phyloP scores from a whole-genome alignment of 1,140 invertebrate genomes.

The Drosophila oshimai region DNA sequence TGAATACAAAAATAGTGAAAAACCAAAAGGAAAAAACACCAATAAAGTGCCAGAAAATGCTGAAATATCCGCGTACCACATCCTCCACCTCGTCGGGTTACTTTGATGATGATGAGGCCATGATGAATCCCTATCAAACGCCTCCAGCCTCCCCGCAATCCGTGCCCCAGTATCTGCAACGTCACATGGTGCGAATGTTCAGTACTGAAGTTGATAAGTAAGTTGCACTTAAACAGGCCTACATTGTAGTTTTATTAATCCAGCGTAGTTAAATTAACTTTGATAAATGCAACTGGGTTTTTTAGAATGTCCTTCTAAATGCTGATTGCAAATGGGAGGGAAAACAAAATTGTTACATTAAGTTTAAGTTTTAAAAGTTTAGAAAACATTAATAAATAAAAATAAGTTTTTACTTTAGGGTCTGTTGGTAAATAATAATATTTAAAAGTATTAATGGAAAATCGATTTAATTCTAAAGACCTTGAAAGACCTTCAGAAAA shows the following conservation, averaged over 20 bases:
- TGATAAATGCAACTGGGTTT: not conserved
- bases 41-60: conserved; percentile 40
- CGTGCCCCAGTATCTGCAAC: conserved; percentile 71
- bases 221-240: conserved; percentile 28
- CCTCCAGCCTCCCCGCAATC: conserved; percentile 67
- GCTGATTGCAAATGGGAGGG: not conserved
- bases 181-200: conserved; percentile 81
- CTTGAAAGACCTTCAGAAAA: not conserved
- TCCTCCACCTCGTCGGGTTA: conserved; percentile 75
- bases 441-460: too few species aligned
- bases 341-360: not conserved
- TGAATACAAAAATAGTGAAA: conserved; percentile 5
- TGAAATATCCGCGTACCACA: conserved; percentile 79
- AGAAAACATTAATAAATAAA: too few species aligned
- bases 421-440: too few species aligned
- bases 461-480: not conserved
- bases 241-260: not conserved
- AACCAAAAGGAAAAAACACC: not conserved
- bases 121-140: conserved; percentile 74
- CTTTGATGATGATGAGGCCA: conserved; percentile 73
- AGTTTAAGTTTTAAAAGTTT: not conserved
- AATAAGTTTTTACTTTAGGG: not conserved
- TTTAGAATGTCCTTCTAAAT: not conserved
- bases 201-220: conserved; percentile 77
- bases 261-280: too few species aligned